These are phyloP conservation scores for Stylophora pistillata DNA, from an alignment of 64 coral and sea anemone genomes.

Conservation along the genomic window DNA sequence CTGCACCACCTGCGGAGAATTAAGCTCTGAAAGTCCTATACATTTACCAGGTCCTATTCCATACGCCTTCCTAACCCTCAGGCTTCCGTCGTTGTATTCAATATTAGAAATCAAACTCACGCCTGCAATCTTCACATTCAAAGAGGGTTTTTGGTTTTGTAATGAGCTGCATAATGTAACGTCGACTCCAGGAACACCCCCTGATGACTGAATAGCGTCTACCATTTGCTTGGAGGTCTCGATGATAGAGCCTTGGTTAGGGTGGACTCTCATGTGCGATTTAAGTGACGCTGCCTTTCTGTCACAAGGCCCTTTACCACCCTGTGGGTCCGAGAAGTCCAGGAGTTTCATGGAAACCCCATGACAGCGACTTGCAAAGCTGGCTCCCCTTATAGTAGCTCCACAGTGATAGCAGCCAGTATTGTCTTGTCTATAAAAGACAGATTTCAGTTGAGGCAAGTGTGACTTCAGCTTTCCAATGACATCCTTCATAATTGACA, in stretches of 20 bases:
- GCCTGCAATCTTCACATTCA: conserved; percentile 31
- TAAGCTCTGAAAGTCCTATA: conserved; percentile 1
- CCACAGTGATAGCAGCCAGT: conserved; percentile 68
- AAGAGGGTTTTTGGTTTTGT: not conserved
- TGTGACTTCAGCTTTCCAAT: conserved; percentile 37
- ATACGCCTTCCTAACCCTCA: conserved; percentile 39
- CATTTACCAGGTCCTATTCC: conserved; percentile 39
- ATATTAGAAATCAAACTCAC: conserved; percentile 51
- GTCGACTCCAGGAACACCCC: conserved; percentile 23
- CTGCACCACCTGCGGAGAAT: conserved; percentile 8
- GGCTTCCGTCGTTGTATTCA: conserved; percentile 21
- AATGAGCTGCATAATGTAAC: conserved; percentile 18
- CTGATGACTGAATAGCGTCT: conserved; percentile 39
- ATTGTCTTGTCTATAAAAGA: conserved; percentile 44
- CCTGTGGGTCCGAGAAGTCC: conserved; percentile 48
- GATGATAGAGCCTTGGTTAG: conserved; percentile 43
- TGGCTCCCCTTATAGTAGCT: conserved; percentile 20
- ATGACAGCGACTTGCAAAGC: not conserved
- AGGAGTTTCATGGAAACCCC: conserved; percentile 35
- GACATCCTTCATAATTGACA: conserved; percentile 21
- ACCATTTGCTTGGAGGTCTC: conserved; percentile 29
- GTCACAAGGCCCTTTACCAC: conserved; percentile 44
- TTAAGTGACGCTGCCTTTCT: conserved; percentile 42
- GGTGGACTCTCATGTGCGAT: not conserved
- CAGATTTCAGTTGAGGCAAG: conserved; percentile 23